A percentile compares a stretch with the other conserved stretches of the same genome.
These are phyloP conservation scores for Strigamia transsilvanica DNA, from an alignment of 2,888 invertebrate species.

Conservation along the genomic window DNA sequence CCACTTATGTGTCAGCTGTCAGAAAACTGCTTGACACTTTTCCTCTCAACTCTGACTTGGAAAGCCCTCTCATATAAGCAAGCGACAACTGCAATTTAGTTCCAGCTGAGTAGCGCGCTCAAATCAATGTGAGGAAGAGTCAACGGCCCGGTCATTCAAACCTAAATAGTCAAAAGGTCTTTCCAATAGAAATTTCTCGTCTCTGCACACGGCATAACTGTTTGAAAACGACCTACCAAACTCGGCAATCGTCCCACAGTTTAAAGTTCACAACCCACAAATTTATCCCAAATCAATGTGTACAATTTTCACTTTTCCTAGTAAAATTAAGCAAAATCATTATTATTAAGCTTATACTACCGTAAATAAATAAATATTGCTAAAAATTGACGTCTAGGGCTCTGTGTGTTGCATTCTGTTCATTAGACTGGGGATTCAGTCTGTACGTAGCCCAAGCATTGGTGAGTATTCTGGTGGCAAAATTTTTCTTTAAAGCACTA, in stretches of 20 bases:
- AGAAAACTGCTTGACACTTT: conserved; percentile 42
- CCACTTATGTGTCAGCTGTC: conserved; percentile 41
- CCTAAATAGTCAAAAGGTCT: conserved; percentile 36
- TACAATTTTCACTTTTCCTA: too few species aligned
- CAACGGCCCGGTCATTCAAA: conserved; percentile 37
- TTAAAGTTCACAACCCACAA: background rate
- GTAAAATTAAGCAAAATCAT: too few species aligned
- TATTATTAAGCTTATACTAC: too few species aligned
- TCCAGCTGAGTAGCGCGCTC: conserved; percentile 37
- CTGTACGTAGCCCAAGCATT: too few species aligned
- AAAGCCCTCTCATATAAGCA: conserved; percentile 39
- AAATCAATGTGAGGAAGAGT: conserved; percentile 39
- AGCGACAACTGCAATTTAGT: conserved; percentile 42
- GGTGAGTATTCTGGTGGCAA: too few species aligned
- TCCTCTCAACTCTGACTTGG: conserved; percentile 41
- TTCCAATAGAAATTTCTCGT: conserved; percentile 33
- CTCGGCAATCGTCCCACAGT: background rate
- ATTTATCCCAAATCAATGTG: background rate
- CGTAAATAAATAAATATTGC: too few species aligned
- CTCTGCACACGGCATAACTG: background rate
- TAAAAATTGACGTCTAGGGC: too few species aligned
- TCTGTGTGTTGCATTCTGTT: too few species aligned
- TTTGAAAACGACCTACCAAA: conserved; percentile 19
- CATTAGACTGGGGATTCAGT: too few species aligned
- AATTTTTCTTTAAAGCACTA: too few species aligned